Conservation (phyloP, 2,888 invertebrate species). For the Empis livida region DNA sequence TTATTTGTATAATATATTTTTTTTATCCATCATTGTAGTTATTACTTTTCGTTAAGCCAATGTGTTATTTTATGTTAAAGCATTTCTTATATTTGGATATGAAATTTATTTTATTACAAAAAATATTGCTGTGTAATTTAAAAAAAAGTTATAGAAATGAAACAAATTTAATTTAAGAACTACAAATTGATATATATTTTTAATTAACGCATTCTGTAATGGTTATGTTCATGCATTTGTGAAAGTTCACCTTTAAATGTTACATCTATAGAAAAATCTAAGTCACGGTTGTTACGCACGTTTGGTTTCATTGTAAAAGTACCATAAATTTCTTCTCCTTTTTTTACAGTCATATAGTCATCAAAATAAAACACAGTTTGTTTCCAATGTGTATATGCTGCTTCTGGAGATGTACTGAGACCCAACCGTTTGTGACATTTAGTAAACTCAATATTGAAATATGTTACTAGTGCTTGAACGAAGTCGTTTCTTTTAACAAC, state of each 20-base stretch:
- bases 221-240: constrained; percentile 71
- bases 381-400: constrained; percentile 99
- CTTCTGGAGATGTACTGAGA: constrained; percentile 96
- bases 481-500: constrained; percentile 86
- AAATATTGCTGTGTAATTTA: too few relatives aligned
- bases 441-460: constrained; percentile 98
- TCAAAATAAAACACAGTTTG: constrained; percentile 92
- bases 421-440: constrained; percentile 98
- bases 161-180: too few relatives aligned
- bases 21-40: too few relatives aligned
- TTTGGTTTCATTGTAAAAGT: constrained; percentile 92
- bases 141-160: too few relatives aligned
- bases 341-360: constrained; percentile 91
- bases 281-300: constrained; percentile 88
- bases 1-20: too few relatives aligned
- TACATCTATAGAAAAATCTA: constrained; percentile 89
- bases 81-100: too few relatives aligned
- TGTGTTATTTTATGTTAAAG: too few relatives aligned
- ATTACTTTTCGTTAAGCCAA: too few relatives aligned
- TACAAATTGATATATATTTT: too few relatives aligned
- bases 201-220: constrained; percentile 78
- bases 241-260: constrained; percentile 86
- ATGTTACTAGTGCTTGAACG: constrained; percentile 95
- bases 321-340: constrained; percentile 86
- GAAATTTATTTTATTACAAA: too few relatives aligned